Base-by-base conservation (phyloP, 2,888 invertebrate genomes). In the Helicoverpa assulta region DNA sequence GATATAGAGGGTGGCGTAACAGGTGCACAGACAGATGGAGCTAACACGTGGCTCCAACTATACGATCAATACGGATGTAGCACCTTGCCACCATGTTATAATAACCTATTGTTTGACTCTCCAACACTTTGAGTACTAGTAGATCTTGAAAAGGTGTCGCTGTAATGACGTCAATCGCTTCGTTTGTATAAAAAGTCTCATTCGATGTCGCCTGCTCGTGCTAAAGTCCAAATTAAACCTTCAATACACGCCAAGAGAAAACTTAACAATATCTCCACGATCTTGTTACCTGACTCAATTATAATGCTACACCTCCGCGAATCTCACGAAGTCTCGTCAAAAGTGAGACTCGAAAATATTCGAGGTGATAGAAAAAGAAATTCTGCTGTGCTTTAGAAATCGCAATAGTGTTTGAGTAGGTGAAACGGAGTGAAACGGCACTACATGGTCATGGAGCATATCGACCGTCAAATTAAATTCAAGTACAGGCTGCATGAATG, bases 391-490 rank as follows among this genome's bases (percentile, higher is more conserved):
- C 83, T 87, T 86, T 92, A 92, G 92, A 92, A 92, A 92, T 92
- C 91, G 91, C 87, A 85, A 78, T 82, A 85, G 80, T 82, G 88
- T 89, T 88, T 76, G 76, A 73, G 76, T 86, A 84, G 88, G 92
- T 90, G 92, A 92, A 93, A 91, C 93, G 89, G 85, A 91, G 92
- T 93, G 93, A 91, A 93, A 93, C 93, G 89, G 90, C 85, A 85
- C 90, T 87, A 91, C 90, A 90, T 92, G 92, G 87, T 78, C 93
- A 92, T 85, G 74, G 86, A 92, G 89, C 94, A 93, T 93, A 89
- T 91, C 95, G 93, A 93, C 93, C 92, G 90, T 93, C 94, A 93
- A 94, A 94, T 92, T 91, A 90, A 86, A 88, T 89, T 90, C 91
- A 91, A 93, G 91, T 92, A 88, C 91, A 88, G 63, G 78, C 80